Conservation (phyloP, 2,797 vertebrate species). For the Lerista edwardsae region DNA sequence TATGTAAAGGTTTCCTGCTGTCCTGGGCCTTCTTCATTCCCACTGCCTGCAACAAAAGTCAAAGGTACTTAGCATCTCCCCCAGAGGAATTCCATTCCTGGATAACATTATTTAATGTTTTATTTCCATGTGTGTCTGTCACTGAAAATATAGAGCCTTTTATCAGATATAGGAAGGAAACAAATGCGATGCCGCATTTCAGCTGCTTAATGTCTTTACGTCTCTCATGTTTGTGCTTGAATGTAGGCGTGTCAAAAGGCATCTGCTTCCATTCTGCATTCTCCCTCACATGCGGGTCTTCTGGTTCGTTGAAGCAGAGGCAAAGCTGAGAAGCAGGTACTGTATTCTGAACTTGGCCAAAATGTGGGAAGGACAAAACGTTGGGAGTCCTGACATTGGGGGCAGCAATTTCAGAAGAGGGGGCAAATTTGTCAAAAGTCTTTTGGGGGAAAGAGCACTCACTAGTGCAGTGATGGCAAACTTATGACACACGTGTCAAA, state of each 20-base stretch:
- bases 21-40: not conserved
- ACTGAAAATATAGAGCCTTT: constrained; percentile 7
- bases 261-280: constrained; percentile 7
- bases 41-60: constrained; percentile 3
- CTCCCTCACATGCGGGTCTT: not conserved
- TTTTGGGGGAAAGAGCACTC: too few relatives aligned
- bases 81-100: constrained; percentile 2
- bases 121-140: constrained; percentile 2
- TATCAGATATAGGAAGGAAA: constrained; percentile 15
- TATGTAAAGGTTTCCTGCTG: not conserved
- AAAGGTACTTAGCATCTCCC: constrained; percentile 8
- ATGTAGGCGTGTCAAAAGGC: constrained; percentile 6
- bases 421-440: too few relatives aligned
- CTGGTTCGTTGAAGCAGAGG: not conserved
- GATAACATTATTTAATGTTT: not conserved
- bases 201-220: not conserved
- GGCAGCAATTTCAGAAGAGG: too few relatives aligned
- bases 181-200: not conserved
- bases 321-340: not conserved
- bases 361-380: too few relatives aligned
- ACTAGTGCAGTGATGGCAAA: too few relatives aligned
- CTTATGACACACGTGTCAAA: too few relatives aligned
- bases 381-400: too few relatives aligned
- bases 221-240: constrained; percentile 1
- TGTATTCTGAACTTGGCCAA: too few relatives aligned